Conservation (phyloP, 2,797 vertebrate species). For the Tiaroga cobitis region DNA sequence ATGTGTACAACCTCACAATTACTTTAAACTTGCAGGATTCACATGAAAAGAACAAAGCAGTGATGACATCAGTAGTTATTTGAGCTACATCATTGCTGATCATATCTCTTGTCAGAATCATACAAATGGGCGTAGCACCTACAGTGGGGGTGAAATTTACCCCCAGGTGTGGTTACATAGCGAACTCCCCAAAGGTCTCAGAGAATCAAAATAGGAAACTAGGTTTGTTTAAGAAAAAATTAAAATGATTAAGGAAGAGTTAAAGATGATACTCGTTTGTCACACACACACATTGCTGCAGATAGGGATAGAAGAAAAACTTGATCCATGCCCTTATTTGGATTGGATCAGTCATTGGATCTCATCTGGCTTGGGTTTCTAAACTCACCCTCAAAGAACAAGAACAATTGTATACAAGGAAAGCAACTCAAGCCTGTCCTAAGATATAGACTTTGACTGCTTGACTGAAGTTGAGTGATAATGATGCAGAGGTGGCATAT, state of each 20-base stretch:
- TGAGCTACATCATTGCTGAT: conserved; percentile 23
- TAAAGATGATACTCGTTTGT: background rate
- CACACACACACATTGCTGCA: conserved; percentile 43
- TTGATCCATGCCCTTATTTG: conserved; percentile 64
- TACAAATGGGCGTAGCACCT: conserved; percentile 3
- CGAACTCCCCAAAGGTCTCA: conserved; percentile 14
- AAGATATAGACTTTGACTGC: background rate
- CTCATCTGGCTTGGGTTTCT: conserved; percentile 66
- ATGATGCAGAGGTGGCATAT: background rate
- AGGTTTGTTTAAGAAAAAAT: conserved; percentile 14
- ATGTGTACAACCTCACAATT: background rate
- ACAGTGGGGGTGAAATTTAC: conserved; percentile 10
- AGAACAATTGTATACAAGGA: conserved; percentile 3
- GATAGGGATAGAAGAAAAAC: conserved; percentile 64
- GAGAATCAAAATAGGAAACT: background rate
- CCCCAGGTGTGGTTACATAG: conserved; percentile 22
- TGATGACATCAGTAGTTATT: background rate
- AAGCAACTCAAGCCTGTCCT: conserved; percentile 1
- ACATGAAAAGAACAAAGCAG: conserved; percentile 25
- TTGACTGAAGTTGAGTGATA: background rate
- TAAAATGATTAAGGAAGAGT: background rate
- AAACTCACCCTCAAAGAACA: conserved; percentile 45
- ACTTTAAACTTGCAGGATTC: conserved; percentile 3
- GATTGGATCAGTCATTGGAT: conserved; percentile 66
- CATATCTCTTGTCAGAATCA: background rate